These are phyloP conservation scores for Formica aserva DNA, from an alignment of 2,888 invertebrate genomes.

Conservation along the genomic window DNA sequence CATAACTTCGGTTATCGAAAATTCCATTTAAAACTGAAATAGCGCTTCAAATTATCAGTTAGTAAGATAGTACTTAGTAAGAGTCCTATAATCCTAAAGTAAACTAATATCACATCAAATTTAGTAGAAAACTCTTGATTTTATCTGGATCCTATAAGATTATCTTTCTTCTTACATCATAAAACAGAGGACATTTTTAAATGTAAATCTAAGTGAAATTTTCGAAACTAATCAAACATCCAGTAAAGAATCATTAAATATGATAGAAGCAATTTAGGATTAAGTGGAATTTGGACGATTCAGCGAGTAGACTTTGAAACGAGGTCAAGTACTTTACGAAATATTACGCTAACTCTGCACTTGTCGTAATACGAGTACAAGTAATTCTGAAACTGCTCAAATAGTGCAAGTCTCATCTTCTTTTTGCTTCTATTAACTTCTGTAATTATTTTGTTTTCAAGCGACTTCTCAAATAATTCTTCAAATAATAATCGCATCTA, in stretches of 20 bases:
- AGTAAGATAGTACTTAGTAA: not conserved
- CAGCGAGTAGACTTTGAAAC: not conserved
- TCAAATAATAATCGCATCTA: not conserved
- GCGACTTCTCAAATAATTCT: not conserved
- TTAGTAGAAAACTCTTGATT: not conserved
- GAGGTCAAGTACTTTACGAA: conserved; percentile 33
- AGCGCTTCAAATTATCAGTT: conserved; percentile 7
- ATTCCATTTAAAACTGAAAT: conserved; percentile 18
- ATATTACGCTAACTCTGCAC: conserved; percentile 22
- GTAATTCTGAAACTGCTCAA: conserved; percentile 4
- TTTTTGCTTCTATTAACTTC: not conserved
- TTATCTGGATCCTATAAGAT: not conserved
- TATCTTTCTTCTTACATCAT: not conserved
- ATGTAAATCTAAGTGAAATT: not conserved
- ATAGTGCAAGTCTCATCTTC: not conserved
- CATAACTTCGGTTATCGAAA: conserved; percentile 15
- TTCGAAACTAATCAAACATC: not conserved
- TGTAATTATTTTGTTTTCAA: not conserved
- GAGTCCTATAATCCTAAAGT: not conserved
- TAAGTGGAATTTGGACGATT: conserved; percentile 20
- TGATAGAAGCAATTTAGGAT: conserved; percentile 1
- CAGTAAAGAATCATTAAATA: conserved; percentile 4
- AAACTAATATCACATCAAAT: conserved; percentile 1
- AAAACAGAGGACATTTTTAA: not conserved
- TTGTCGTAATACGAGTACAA: not conserved